These are phyloP conservation scores for Stenurella melanura DNA, from an alignment of 2,888 invertebrate species.

Conservation along the genomic window DNA sequence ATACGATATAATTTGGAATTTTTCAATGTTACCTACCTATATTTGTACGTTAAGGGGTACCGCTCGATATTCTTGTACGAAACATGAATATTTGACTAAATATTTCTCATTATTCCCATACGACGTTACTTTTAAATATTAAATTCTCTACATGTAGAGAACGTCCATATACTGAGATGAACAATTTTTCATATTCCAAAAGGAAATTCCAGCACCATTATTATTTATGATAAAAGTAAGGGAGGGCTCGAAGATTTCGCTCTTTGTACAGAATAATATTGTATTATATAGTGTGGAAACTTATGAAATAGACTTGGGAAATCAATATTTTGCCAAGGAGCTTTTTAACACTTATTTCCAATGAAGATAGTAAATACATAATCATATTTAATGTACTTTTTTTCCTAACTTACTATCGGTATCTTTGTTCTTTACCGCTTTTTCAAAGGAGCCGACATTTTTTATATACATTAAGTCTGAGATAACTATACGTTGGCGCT, in stretches of 20 bases:
- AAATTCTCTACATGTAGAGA: slow-evolving; percentile 9
- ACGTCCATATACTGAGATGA: slow-evolving; percentile 13
- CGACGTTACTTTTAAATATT: slow-evolving; percentile 17
- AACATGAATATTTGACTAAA: background rate
- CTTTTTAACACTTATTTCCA: too few relatives aligned
- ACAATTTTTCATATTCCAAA: slow-evolving; percentile 25
- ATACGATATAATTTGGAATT: background rate
- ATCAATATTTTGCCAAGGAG: too few relatives aligned
- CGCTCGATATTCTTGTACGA: background rate
- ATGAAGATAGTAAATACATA: too few relatives aligned
- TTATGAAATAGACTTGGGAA: too few relatives aligned
- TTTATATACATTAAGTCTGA: too few relatives aligned
- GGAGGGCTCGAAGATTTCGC: background rate
- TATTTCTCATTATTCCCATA: slow-evolving; percentile 7
- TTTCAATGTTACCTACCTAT: background rate
- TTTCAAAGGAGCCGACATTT: too few relatives aligned
- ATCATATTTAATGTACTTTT: too few relatives aligned
- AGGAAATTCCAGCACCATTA: background rate
- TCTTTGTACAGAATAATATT: background rate
- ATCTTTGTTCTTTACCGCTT: too few relatives aligned
- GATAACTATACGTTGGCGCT: too few relatives aligned
- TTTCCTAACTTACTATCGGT: too few relatives aligned
- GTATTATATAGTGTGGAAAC: background rate
- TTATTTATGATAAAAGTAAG: slow-evolving; percentile 9
- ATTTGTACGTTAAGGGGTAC: background rate